A percentile compares a stretch with the other conserved stretches of the same genome.
Conservation (phyloP, 2,797 vertebrate genomes). For the Urosaurus nigricauda region DNA sequence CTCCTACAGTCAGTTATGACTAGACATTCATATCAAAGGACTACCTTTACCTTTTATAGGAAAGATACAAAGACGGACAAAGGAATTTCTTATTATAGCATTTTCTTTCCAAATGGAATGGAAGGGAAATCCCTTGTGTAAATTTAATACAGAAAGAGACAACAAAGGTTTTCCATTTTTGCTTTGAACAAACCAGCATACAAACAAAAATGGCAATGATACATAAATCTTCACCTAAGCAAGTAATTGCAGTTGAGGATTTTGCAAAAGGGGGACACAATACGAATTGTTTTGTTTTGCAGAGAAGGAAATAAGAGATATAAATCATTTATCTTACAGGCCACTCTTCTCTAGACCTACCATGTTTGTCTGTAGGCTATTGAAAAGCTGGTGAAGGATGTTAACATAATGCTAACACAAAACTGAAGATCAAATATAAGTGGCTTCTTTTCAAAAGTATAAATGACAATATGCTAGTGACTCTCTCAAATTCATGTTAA, state of each 20-base stretch:
- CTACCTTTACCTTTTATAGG: no score
- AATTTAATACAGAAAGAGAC: slow-evolving; percentile 13
- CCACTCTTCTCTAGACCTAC: neutral
- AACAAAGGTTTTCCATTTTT: neutral
- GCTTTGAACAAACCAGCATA: neutral
- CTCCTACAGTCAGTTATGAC: no score
- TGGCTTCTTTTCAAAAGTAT: neutral
- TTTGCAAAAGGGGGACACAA: neutral
- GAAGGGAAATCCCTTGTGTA: neutral
- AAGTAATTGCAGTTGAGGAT: neutral
- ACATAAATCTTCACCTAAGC: slow-evolving; percentile 23
- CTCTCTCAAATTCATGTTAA: neutral
- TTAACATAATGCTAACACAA: neutral
- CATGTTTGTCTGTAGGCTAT: neutral
- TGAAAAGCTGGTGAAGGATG: neutral
- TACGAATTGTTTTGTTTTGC: neutral
- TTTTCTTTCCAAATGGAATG: no score
- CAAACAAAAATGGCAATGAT: neutral
- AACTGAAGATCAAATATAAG: neutral
- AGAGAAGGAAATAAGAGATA: neutral
- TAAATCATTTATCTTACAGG: neutral
- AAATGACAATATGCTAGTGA: neutral
- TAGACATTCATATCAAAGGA: no score
- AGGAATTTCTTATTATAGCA: rapidly evolving
- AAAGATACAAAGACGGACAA: neutral